These are phyloP conservation scores for Linnaemya vulpina DNA, from an alignment of 2,888 invertebrate species.

Conservation along the genomic window DNA sequence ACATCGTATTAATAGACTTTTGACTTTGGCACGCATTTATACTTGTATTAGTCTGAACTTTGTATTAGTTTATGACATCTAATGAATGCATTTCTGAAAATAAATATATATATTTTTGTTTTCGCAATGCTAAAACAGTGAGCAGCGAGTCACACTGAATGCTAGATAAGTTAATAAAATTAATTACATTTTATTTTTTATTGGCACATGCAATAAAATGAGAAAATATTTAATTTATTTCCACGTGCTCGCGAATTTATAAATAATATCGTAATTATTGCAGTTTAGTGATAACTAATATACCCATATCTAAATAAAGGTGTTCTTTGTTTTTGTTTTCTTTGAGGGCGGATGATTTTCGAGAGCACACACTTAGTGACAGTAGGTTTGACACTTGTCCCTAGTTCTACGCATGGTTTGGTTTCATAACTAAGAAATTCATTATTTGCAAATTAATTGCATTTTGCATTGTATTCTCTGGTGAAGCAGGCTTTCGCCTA, in stretches of 20 bases:
- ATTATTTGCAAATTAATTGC: no score
- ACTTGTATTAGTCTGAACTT: slow-evolving; percentile 6
- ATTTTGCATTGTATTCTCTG: no score
- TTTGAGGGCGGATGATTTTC: no score
- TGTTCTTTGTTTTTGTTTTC: no score
- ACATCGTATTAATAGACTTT: neutral
- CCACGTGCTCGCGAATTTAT: neutral
- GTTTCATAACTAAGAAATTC: no score
- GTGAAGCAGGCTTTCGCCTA: no score
- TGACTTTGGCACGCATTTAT: slow-evolving; percentile 1
- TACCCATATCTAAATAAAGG: no score
- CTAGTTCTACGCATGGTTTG: no score
- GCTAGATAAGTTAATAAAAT: neutral
- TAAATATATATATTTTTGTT: neutral
- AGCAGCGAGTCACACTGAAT: neutral
- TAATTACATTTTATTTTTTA: neutral
- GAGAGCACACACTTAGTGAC: no score
- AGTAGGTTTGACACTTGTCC: no score
- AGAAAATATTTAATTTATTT: neutral
- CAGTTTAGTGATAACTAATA: neutral
- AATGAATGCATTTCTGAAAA: neutral
- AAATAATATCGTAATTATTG: neutral
- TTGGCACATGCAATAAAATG: neutral
- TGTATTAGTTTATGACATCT: slow-evolving; percentile 15
- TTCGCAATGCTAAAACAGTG: neutral